A percentile compares a stretch with the other conserved stretches of the same genome.
Conservation (phyloP, 2,888 invertebrate species). For the Latrodectus elegans region DNA sequence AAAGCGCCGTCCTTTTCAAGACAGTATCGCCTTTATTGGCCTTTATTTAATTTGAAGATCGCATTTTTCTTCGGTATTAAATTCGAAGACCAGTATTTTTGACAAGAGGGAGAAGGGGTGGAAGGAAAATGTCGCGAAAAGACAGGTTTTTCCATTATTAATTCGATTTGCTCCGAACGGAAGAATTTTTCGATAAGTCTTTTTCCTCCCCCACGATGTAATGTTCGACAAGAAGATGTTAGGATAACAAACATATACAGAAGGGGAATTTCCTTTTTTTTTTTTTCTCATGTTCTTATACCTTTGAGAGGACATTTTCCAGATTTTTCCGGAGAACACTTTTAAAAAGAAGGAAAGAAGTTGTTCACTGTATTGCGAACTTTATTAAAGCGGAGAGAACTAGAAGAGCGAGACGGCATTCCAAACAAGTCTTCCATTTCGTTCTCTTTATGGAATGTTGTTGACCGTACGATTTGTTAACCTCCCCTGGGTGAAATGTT, state of each 20-base stretch:
- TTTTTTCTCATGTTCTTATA: not conserved
- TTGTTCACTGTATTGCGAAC: constrained; percentile 12
- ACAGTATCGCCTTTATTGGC: constrained; percentile 44
- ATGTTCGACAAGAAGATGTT: constrained; percentile 35
- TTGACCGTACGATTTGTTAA: too few relatives aligned
- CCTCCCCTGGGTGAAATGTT: too few relatives aligned
- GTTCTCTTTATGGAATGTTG: too few relatives aligned
- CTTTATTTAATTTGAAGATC: constrained; percentile 59
- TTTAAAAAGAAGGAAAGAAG: constrained; percentile 26
- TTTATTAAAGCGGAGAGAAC: constrained; percentile 23
- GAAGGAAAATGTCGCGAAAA: constrained; percentile 42
- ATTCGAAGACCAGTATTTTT: constrained; percentile 17
- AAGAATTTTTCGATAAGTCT: constrained; percentile 49
- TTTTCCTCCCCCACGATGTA: not conserved
- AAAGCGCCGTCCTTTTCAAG: too few relatives aligned
- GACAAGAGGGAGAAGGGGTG: not conserved
- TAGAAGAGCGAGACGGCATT: not conserved
- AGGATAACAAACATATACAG: constrained; percentile 40
- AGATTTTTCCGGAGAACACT: not conserved
- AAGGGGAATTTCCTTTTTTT: too few relatives aligned
- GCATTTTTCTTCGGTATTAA: constrained; percentile 59
- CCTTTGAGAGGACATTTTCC: constrained; percentile 12
- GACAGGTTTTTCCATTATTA: constrained; percentile 45
- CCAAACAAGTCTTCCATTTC: too few relatives aligned
- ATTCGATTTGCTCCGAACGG: constrained; percentile 52